Evolutionary conservation across 2,113 vertebrate species (phyloP), one percentile per base, ranked within the genome.

Genomic region (Xenopus borealis): DNA sequence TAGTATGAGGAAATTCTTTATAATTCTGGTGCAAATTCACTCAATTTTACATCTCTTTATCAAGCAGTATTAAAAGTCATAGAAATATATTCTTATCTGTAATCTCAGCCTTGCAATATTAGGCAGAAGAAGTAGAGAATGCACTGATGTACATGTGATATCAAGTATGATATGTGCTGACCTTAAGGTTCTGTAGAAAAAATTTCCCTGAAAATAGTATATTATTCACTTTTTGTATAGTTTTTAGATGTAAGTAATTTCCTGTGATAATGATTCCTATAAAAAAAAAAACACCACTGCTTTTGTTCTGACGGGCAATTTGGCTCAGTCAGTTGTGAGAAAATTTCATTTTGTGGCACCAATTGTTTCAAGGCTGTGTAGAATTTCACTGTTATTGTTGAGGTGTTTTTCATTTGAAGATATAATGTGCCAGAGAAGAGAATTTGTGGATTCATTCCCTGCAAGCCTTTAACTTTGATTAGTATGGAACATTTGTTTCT

Each of bases 361-460:
- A 23, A 52, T 62, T 53, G 23, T 44, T 75, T 66, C 57, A 30
- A 53, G 66, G 45, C 23, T 27, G 64, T 23, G n/a, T 30, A 50
- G 20, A 14, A 17, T 75, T 30, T 69, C 33, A 8, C 16, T 3
- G 13, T 27, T 8, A 53, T 14, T 7, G 52, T 75, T 69, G 65
- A 69, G 50, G 72, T 53, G 13, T 52, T 62, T 9, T 30, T 40
- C 66, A 12, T 61, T 75, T 75, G 66, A 62, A 69, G 72, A 23
- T 69, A 23, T 50, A 68, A 74, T 59, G 63, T 67, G 53, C 66
- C 53, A 8, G 13, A 50, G 47, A 40, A 69, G 8, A 50, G 50
- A 27, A 67, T 50, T n/a, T 18, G 10, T 75, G 12, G n/a, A 40
- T 33, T 62, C 40, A 59, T 59, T 55, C 50, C 57, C 23, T 13